Percentiles rank a stretch among this genome's conserved stretches.
Evolutionary conservation across 2,888 invertebrate genomes (phyloP).

Genomic region (Liodrosophila aerea): DNA sequence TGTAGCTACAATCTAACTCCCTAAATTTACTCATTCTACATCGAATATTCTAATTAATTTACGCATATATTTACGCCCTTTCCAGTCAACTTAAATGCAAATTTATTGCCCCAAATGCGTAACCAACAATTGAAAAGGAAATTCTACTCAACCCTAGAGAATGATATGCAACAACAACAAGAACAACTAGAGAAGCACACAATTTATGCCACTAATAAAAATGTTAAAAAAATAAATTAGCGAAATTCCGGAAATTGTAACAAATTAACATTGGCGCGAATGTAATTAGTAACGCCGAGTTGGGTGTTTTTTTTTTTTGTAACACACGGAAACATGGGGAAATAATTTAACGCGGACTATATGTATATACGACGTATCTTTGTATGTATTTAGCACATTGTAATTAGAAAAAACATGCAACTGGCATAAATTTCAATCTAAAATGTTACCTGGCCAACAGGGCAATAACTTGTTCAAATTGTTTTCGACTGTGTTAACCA

Average conservation of each 20-base stretch:
- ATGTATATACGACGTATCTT: constrained; percentile 5
- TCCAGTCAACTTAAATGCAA: constrained; percentile 50
- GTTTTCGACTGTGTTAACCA: constrained; percentile 10
- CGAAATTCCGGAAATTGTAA: constrained; percentile 79
- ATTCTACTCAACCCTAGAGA: constrained; percentile 41
- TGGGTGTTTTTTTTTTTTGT: constrained; percentile 35
- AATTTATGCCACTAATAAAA: constrained; percentile 71
- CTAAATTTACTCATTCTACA: no score
- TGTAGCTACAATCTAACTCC: no score
- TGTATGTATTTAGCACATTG: constrained; percentile 13
- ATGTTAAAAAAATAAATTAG: constrained; percentile 72
- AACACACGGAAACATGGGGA: constrained; percentile 19
- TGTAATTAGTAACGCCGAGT: constrained; percentile 77
- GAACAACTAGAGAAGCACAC: constrained; percentile 21
- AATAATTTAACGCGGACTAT: constrained; percentile 30
- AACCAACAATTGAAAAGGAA: constrained; percentile 61
- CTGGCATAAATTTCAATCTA: constrained; percentile 12
- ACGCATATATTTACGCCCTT: constrained; percentile 17
- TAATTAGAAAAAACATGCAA: constrained; percentile 30
- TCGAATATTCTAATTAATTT: no score
- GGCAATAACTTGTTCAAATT: not conserved
- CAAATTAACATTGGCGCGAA: constrained; percentile 79
- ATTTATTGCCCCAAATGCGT: constrained; percentile 46
- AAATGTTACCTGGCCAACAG: no score
- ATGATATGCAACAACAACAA: constrained; percentile 27